Evolutionary conservation across 2,888 invertebrate genomes (phyloP), one percentile per base, ranked within the genome.

Genomic region (Pandemis corylana): DNA sequence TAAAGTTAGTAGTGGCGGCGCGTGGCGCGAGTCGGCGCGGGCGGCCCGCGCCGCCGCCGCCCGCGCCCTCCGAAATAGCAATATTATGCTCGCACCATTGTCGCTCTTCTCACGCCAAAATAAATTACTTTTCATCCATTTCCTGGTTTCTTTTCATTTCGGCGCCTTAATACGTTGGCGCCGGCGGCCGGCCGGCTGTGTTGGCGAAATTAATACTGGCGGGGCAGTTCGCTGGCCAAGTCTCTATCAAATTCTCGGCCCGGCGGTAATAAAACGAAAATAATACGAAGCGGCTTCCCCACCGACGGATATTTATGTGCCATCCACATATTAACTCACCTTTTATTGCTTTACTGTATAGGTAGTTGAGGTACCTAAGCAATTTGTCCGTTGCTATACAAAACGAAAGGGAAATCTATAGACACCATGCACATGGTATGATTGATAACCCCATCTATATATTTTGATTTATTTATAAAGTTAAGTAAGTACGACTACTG

Each of bases 191-290:
- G 87, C 83, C 84, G 87, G 87, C 89, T 88, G 89, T 85, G 90
- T 90, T 85, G 85, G 87, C 90, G 81, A 87, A 90, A 90, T 90
- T 89, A 79, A 89, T 89, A 90, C 89, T 86, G 85, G 83, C 86
- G 84, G 85, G 84, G 85, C 87, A 86, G 84, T 88, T 85, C 86
- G 82, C 85, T 85, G 88, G 90, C 91, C 90, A 91, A 91, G 90
- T 89, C 89, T 90, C 89, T 90, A 90, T 91, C 89, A 90, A 91
- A 90, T 87, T 89, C 87, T 85, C 88, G 83, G 85, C 83, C 84
- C 85, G 85, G 81, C 83, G 85, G 88, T 89, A 90, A 91, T 92
- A 91, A 91, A 91, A 91, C 80, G 88, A 89, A 91, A 91, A 91
- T 90, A 90, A 90, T 90, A 89, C 86, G 85, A 82, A 87, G 81